Conservation (phyloP, 2,113 vertebrate genomes). For the Empidonax alnorum region DNA sequence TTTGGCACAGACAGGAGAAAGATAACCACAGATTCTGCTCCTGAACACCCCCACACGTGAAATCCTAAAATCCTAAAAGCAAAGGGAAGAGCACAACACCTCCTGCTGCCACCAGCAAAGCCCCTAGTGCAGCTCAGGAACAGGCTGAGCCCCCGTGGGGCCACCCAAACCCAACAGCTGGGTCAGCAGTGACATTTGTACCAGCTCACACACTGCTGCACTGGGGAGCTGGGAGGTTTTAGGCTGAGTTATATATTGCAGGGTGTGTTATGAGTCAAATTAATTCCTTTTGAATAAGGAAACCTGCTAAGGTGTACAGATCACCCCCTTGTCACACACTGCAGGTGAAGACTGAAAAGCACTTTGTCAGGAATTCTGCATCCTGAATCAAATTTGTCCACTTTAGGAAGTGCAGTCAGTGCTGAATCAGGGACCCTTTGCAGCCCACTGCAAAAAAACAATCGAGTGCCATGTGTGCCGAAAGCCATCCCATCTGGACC, state of each 20-base stretch:
- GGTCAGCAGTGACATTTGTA: neutral
- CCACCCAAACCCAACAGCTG: neutral
- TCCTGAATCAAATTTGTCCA: neutral
- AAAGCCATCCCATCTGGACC: accelerated
- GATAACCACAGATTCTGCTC: neutral
- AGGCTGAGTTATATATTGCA: neutral
- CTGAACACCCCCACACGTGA: neutral
- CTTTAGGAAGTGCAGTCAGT: neutral
- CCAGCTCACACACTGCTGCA: accelerated
- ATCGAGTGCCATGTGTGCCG: neutral
- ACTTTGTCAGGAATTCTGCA: neutral
- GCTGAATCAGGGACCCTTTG: no score
- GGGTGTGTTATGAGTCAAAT: neutral
- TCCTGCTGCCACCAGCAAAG: neutral
- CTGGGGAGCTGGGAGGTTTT: neutral
- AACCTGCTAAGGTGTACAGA: neutral
- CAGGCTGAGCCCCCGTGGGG: accelerated
- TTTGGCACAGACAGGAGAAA: neutral
- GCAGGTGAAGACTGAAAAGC: accelerated
- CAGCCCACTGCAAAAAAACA: accelerated
- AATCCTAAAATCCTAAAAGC: neutral
- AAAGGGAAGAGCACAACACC: neutral
- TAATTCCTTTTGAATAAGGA: neutral
- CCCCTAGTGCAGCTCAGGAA: accelerated
- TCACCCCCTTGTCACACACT: neutral